A percentile compares a stretch with the other conserved stretches of the same genome.
phyloP scores from a whole-genome alignment of 2,888 invertebrate genomes.

The Andrena fulva region DNA sequence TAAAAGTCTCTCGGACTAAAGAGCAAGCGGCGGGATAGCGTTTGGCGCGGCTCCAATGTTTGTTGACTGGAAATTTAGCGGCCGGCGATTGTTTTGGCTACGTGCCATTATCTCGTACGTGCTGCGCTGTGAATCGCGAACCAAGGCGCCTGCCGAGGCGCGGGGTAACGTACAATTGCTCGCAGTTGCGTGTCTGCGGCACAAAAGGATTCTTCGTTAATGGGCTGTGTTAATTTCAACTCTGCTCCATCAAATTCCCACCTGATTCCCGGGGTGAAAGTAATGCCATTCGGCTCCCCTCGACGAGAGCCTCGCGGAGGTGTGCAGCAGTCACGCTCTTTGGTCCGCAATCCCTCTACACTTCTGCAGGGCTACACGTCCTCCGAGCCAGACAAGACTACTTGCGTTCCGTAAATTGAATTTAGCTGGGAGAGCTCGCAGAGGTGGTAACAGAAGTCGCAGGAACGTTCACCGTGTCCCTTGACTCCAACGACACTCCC shows the following conservation, averaged over 20 bases:
- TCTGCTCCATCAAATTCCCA: too few species aligned
- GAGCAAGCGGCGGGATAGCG: conserved; percentile 64
- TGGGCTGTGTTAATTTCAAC: too few species aligned
- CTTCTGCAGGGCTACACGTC: too few species aligned
- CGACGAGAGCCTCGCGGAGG: too few species aligned
- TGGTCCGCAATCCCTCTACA: too few species aligned
- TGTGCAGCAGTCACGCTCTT: too few species aligned
- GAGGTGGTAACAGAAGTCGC: too few species aligned
- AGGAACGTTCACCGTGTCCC: neutral
- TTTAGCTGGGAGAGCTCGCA: too few species aligned
- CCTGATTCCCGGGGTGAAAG: too few species aligned
- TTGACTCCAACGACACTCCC: conserved; percentile 3
- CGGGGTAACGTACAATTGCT: neutral
- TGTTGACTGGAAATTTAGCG: conserved; percentile 84
- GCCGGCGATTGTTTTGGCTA: conserved; percentile 82
- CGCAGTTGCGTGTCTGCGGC: conserved; percentile 18
- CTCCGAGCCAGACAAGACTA: too few species aligned
- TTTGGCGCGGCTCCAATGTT: conserved; percentile 81
- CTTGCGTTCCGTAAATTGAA: too few species aligned
- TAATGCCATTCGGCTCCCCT: too few species aligned
- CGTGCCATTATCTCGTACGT: conserved; percentile 79
- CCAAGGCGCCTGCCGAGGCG: conserved; percentile 16
- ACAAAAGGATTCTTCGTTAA: neutral
- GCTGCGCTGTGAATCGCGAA: conserved; percentile 56
- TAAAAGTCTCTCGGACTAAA: conserved; percentile 72